Conservation (phyloP, 2,113 vertebrate genomes). For the Clarias macrocephalus region DNA sequence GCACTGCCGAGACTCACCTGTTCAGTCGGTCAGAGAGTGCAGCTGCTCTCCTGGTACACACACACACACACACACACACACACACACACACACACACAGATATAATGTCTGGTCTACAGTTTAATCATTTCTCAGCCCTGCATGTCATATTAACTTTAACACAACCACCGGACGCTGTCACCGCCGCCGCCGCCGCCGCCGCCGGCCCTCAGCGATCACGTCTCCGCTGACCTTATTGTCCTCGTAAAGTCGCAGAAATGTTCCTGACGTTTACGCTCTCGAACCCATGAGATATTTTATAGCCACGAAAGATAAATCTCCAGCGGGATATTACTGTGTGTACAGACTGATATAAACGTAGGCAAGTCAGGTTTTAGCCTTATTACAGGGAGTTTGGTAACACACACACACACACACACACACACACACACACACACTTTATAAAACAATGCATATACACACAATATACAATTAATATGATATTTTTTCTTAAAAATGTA, state of each 20-base stretch:
- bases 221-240: not conserved
- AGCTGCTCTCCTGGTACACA: conserved; percentile 83
- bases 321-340: not conserved
- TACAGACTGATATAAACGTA: not conserved
- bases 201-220: not conserved
- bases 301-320: not conserved
- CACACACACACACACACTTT: not conserved
- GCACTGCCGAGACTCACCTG: conserved; percentile 89
- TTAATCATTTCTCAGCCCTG: conserved; percentile 23
- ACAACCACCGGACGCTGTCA: not conserved
- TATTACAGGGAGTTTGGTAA: not conserved
- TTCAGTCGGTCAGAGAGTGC: conserved; percentile 88
- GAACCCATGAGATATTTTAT: not conserved
- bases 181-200: no score
- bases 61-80: conserved; percentile 24
- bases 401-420: not conserved
- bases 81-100: conserved; percentile 5
- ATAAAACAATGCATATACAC: not conserved
- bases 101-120: not conserved
- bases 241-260: not conserved
- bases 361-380: not conserved
- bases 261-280: not conserved
- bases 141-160: conserved; percentile 3
- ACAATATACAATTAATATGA: not conserved
- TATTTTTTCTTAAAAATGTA: not conserved